These are phyloP conservation scores for Cinclus mexicanus DNA, from an alignment of 2,113 vertebrate species.

Conservation along the genomic window DNA sequence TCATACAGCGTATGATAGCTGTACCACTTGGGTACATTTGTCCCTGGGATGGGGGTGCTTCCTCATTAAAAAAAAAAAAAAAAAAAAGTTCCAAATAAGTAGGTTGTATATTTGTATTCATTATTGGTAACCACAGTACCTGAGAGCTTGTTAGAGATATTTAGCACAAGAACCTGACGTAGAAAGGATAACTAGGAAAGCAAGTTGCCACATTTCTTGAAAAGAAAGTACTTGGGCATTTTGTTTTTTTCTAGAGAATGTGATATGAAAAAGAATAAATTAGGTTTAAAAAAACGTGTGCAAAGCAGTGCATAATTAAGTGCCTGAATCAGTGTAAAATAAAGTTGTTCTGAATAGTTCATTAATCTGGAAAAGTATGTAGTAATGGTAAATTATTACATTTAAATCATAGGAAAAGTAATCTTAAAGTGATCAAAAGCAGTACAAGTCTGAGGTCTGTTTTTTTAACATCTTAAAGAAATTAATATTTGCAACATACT, in stretches of 20 bases:
- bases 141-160: background rate
- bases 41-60: background rate
- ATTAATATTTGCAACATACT: background rate
- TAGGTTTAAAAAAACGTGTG: background rate
- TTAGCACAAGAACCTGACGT: background rate
- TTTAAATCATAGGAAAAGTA: background rate
- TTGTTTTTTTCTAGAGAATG: background rate
- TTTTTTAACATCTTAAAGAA: background rate
- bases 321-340: background rate
- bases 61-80: background rate
- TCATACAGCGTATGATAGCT: background rate
- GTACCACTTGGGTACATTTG: background rate
- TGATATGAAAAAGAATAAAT: background rate
- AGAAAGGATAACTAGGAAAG: background rate
- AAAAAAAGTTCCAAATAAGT: background rate
- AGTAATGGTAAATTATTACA: background rate
- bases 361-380: background rate
- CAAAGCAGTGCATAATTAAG: background rate
- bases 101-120: background rate
- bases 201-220: background rate
- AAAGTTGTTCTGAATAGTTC: background rate
- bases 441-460: background rate
- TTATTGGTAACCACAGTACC: background rate
- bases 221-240: background rate
- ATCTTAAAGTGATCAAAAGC: background rate